phyloP scores from a whole-genome alignment of 2,113 vertebrate species.

The Podarcis cretensis region DNA sequence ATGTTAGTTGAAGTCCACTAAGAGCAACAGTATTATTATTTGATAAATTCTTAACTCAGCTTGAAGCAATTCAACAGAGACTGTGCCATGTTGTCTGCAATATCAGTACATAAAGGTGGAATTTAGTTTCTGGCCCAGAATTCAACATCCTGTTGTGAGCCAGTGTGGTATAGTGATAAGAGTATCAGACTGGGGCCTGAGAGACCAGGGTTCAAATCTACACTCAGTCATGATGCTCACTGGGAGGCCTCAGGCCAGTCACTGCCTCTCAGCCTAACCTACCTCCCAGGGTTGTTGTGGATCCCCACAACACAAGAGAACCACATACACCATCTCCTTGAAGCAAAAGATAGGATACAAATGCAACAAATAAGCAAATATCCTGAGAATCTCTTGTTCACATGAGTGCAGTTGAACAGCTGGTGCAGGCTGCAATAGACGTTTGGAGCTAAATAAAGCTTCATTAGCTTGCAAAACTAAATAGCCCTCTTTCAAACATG shows the following conservation, averaged over 20 bases:
- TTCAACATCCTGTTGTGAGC: background rate
- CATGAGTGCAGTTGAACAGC: too few species aligned
- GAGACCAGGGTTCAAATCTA: too few species aligned
- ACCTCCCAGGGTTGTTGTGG: background rate
- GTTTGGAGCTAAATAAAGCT: too few species aligned
- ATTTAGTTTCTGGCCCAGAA: background rate
- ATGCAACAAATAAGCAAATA: background rate
- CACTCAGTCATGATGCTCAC: too few species aligned
- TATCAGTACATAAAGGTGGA: background rate
- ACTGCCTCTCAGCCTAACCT: too few species aligned
- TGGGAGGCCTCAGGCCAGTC: too few species aligned
- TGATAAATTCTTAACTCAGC: background rate
- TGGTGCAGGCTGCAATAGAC: background rate
- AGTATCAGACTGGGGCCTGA: too few species aligned
- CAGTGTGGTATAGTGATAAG: too few species aligned
- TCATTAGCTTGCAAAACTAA: background rate
- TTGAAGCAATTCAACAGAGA: background rate
- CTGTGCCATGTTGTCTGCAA: background rate
- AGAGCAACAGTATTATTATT: background rate
- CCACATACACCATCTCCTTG: background rate
- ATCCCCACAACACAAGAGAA: background rate
- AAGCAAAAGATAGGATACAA: background rate
- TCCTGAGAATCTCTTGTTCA: background rate
- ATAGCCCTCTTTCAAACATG: background rate
- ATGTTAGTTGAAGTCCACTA: background rate